Evolutionary conservation across 2,888 invertebrate genomes (phyloP).

Genomic region (Trachelus troglodyta): DNA sequence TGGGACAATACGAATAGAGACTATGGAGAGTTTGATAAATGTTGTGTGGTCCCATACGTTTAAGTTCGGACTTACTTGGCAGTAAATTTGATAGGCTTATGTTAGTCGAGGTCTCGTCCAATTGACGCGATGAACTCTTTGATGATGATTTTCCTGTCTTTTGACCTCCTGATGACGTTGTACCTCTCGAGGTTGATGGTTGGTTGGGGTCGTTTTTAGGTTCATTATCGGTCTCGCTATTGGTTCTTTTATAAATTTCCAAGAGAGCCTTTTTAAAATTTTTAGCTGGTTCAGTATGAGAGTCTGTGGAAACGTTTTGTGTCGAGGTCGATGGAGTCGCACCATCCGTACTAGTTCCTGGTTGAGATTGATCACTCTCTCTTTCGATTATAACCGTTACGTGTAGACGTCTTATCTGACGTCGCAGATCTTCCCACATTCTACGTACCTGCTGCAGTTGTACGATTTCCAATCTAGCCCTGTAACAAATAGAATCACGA

Average conservation of each 20-base stretch:
- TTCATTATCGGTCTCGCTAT: constrained; percentile 29
- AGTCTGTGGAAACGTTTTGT: constrained; percentile 18
- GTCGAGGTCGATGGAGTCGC: constrained; percentile 28
- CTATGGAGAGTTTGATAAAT: constrained; percentile 32
- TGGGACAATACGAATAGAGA: constrained; percentile 23
- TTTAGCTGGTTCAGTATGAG: constrained; percentile 25
- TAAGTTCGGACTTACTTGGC: constrained; percentile 38
- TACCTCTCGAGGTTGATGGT: constrained; percentile 36
- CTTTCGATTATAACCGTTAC: constrained; percentile 64
- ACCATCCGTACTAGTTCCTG: constrained; percentile 22
- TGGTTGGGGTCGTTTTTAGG: constrained; percentile 20
- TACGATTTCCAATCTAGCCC: constrained; percentile 55
- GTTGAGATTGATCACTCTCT: constrained; percentile 21
- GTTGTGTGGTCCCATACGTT: constrained; percentile 27
- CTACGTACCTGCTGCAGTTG: constrained; percentile 72
- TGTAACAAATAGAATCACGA: constrained; percentile 19
- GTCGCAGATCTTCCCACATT: constrained; percentile 75
- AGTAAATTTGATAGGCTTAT: constrained; percentile 36
- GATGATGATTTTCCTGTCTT: constrained; percentile 3
- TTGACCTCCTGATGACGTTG: constrained; percentile 6
- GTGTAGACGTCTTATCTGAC: constrained; percentile 71
- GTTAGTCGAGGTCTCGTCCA: constrained; percentile 29
- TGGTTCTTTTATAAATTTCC: constrained; percentile 46
- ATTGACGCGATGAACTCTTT: constrained; percentile 14
- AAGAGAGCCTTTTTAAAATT: constrained; percentile 46